These are phyloP conservation scores for Zonotrichia leucophrys DNA, from an alignment of 2,113 vertebrate species.

Conservation along the genomic window DNA sequence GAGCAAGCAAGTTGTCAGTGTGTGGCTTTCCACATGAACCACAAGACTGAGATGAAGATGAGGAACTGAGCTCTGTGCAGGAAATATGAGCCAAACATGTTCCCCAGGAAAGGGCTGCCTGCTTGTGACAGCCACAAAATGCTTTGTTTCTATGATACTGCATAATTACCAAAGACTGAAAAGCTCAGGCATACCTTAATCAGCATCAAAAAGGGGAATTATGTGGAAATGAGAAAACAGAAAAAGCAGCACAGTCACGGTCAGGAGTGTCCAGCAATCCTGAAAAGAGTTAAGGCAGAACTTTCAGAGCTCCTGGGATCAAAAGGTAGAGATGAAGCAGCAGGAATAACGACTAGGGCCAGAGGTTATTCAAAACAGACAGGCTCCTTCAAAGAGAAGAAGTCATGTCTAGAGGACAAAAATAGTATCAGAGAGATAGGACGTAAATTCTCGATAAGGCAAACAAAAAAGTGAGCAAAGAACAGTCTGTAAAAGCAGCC, in stretches of 20 bases:
- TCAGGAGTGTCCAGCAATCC: not conserved
- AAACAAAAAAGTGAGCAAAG: not conserved
- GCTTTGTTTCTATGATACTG: not conserved
- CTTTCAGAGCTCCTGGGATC: not conserved
- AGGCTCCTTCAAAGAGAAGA: not conserved
- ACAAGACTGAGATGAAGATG: not conserved
- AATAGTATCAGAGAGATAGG: not conserved
- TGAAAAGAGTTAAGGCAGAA: not conserved
- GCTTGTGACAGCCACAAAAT: not conserved
- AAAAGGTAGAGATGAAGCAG: not conserved
- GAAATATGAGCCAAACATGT: not conserved
- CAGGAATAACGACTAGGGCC: not conserved
- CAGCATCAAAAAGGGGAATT: constrained; percentile 1
- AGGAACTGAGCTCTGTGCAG: not conserved
- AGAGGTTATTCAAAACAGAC: not conserved
- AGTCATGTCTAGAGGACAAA: not conserved
- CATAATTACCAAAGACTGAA: not conserved
- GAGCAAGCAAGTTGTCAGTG: not conserved
- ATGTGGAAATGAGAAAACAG: not conserved
- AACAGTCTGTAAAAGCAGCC: not conserved
- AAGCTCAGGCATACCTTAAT: not conserved
- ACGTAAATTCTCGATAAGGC: not conserved
- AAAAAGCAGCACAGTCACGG: not conserved
- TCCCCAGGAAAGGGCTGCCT: not conserved
- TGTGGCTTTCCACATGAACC: rapidly evolving